Percentiles rank a stretch among this genome's conserved stretches.
phyloP scores from a whole-genome alignment of 2,888 invertebrate genomes.

The Patella pellucida region DNA sequence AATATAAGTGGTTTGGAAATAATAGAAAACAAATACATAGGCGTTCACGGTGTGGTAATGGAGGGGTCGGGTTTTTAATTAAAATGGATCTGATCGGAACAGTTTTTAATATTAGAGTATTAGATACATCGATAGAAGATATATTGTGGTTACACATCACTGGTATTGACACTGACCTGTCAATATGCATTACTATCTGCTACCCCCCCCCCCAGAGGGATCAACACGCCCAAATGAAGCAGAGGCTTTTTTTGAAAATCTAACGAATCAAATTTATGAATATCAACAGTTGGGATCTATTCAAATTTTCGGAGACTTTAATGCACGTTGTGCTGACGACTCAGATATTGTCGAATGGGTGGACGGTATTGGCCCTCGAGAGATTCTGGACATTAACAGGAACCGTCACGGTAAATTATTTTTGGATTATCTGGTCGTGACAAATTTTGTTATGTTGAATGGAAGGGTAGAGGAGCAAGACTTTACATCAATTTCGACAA shows the following conservation, averaged over 20 bases:
- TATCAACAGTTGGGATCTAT: conserved; percentile 1
- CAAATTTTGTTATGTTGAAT: conserved; percentile 5
- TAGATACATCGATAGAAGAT: not conserved
- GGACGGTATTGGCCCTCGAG: not conserved
- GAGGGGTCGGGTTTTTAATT: conserved; percentile 8
- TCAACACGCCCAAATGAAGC: conserved; percentile 1
- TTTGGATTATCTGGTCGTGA: not conserved
- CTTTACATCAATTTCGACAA: conserved; percentile 8
- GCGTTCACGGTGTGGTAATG: not conserved
- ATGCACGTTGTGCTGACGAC: not conserved
- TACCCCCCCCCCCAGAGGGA: not conserved
- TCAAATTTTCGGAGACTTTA: conserved; percentile 7
- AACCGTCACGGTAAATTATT: not conserved
- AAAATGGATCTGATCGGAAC: not conserved
- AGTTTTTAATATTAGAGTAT: not conserved
- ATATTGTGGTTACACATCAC: not conserved
- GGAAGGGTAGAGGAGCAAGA: conserved; percentile 6
- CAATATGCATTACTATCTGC: not conserved
- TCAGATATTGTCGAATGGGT: conserved; percentile 1
- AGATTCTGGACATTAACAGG: not conserved
- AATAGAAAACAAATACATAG: not conserved
- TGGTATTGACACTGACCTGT: not conserved
- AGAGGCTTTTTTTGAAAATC: not conserved
- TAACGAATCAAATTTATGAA: not conserved
- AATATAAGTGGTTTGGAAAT: conserved; percentile 9